phyloP scores from a whole-genome alignment of 2,888 invertebrate genomes.

The Trichogramma evanescens region DNA sequence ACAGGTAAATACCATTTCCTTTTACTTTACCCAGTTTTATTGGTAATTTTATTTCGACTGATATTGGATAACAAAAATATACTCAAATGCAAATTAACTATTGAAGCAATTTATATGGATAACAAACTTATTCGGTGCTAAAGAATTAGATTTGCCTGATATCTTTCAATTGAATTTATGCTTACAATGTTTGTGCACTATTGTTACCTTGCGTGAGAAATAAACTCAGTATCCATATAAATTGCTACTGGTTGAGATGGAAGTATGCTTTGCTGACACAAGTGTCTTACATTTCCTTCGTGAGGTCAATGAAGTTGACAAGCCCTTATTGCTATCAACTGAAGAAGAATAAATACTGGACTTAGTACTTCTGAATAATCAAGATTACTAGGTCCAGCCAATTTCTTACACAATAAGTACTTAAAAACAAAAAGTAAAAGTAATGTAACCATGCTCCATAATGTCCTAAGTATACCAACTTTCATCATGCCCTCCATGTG shows the following conservation, averaged over 20 bases:
- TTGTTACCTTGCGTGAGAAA: constrained; percentile 6
- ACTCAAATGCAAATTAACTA: no score
- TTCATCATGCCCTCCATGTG: constrained; percentile 73
- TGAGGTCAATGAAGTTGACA: constrained; percentile 67
- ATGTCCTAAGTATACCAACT: constrained; percentile 69
- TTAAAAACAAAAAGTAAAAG: constrained; percentile 84
- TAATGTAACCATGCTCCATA: constrained; percentile 78
- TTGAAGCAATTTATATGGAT: no score
- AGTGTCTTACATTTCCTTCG: constrained; percentile 15
- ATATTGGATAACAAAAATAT: no score
- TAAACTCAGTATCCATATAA: constrained; percentile 21
- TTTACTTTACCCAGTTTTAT: no score
- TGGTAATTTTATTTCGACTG: no score
- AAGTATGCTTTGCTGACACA: constrained; percentile 18
- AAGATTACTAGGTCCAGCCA: constrained; percentile 71
- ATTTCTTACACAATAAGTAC: constrained; percentile 79
- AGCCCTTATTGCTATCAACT: constrained; percentile 84
- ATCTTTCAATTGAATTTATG: neutral
- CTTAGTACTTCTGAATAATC: constrained; percentile 90
- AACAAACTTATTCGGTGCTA: no score
- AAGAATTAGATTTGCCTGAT: neutral
- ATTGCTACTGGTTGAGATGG: constrained; percentile 22
- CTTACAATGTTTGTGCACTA: neutral
- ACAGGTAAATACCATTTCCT: no score
- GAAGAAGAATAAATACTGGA: constrained; percentile 82